A percentile compares a stretch with the other conserved stretches of the same genome.
These are phyloP conservation scores for Kryptolebias ocellatus DNA, from an alignment of 2,797 vertebrate species.

Conservation along the genomic window DNA sequence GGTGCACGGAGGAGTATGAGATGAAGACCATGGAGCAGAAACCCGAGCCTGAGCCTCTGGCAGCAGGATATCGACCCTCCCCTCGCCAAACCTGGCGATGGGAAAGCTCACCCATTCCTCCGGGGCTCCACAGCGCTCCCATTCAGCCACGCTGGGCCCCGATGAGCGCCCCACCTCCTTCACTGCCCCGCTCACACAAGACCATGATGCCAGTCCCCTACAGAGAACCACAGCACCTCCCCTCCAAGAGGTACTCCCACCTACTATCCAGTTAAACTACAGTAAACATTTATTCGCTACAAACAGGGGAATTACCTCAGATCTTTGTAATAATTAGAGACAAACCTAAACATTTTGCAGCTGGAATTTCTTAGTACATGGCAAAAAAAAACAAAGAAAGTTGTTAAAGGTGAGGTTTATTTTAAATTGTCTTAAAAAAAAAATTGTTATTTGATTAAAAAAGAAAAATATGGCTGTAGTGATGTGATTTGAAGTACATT, in stretches of 20 bases:
- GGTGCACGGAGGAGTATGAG: conserved; percentile 91
- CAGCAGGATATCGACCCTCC: conserved; percentile 80
- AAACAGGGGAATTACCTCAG: not conserved
- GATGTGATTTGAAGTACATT: too few species aligned
- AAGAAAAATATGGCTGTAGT: too few species aligned
- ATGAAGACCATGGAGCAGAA: conserved; percentile 89
- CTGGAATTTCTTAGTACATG: not conserved
- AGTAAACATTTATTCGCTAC: not conserved
- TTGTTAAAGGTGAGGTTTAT: too few species aligned
- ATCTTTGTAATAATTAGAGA: not conserved
- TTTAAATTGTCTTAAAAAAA: too few species aligned
- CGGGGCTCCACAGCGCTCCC: conserved; percentile 77
- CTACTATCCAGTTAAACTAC: not conserved
- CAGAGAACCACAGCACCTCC: conserved; percentile 86
- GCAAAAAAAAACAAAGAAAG: too few species aligned
- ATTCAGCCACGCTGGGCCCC: conserved; percentile 83
- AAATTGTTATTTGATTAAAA: too few species aligned
- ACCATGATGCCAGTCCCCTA: conserved; percentile 80
- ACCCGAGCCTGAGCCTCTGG: conserved; percentile 82
- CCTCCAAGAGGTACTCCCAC: conserved; percentile 83
- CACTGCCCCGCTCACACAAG: conserved; percentile 82
- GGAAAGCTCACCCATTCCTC: conserved; percentile 83
- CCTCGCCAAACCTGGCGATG: conserved; percentile 88
- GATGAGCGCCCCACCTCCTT: conserved; percentile 76
- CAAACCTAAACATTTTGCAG: too few species aligned